Evolutionary conservation across 1,140 invertebrate genomes (phyloP).

Genomic region (Panulirus ornatus): DNA sequence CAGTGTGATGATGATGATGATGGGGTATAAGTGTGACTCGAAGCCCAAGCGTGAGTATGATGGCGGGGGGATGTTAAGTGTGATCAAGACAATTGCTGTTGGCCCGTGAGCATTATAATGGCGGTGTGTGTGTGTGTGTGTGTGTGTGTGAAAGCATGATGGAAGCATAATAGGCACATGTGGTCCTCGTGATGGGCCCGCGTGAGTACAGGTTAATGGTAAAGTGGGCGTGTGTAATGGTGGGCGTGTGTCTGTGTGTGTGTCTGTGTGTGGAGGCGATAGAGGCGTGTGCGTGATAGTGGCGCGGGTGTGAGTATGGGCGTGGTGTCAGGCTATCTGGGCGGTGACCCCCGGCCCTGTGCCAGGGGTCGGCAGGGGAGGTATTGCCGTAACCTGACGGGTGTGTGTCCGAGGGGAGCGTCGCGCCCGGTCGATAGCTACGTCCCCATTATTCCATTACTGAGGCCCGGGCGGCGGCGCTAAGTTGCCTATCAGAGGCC

Average conservation of each 20-base stretch:
- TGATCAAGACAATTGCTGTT: not conserved
- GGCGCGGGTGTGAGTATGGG: constrained; percentile 2
- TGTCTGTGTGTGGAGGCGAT: constrained; percentile 3
- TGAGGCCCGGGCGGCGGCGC: constrained; percentile 72
- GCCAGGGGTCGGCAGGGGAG: constrained; percentile 31
- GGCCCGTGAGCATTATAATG: too few species aligned
- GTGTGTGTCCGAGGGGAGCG: constrained; percentile 55
- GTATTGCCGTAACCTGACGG: constrained; percentile 41
- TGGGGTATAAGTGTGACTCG: too few species aligned
- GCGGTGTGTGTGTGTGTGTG: not conserved
- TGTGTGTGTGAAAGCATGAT: not conserved
- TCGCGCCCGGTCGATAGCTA: constrained; percentile 72
- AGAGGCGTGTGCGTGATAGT: not conserved
- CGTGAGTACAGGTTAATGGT: not conserved
- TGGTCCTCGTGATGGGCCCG: too few species aligned
- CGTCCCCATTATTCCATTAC: constrained; percentile 75
- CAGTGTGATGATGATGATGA: not conserved
- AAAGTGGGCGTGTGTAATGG: not conserved
- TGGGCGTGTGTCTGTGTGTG: not conserved
- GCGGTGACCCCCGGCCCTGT: not conserved
- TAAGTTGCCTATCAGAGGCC: constrained; percentile 74
- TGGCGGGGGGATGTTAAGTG: not conserved
- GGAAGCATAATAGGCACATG: too few species aligned
- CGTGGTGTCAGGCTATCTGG: constrained; percentile 18
- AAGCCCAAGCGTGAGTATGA: too few species aligned